Evolutionary conservation across 1,140 invertebrate genomes (phyloP).

Genomic region (Procambarus virginalis): DNA sequence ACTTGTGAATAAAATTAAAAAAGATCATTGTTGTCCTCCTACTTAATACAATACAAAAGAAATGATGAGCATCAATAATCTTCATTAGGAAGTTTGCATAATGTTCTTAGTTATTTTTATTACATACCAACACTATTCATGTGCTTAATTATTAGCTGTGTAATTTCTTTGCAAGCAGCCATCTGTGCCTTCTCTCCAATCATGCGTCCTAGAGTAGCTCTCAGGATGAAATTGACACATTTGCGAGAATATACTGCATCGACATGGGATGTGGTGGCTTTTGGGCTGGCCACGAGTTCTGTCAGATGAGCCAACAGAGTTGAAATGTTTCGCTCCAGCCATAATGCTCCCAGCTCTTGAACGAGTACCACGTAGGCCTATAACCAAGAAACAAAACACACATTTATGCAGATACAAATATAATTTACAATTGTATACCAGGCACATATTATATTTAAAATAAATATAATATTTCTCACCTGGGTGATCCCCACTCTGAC

Average conservation of each 20-base stretch:
- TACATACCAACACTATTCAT: conserved; percentile 87
- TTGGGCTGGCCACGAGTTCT: conserved; percentile 89
- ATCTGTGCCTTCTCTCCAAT: conserved; percentile 97
- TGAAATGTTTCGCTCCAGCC: conserved; percentile 94
- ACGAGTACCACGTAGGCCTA: conserved; percentile 74
- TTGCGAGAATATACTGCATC: conserved; percentile 98
- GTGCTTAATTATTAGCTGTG: conserved; percentile 92
- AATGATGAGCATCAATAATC: no score
- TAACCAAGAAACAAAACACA: background rate
- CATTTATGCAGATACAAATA: background rate
- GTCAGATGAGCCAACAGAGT: conserved; percentile 90
- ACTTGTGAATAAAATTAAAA: no score
- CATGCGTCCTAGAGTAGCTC: conserved; percentile 92
- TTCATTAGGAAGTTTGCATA: background rate
- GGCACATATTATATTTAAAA: background rate
- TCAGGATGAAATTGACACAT: conserved; percentile 96
- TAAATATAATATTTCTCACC: conserved; percentile 77
- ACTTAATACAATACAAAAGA: no score
- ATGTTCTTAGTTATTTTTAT: background rate
- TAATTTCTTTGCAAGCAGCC: conserved; percentile 94
- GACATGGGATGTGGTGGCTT: conserved; percentile 81
- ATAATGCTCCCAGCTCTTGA: conserved; percentile 91
- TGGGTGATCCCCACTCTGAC: conserved; percentile 96
- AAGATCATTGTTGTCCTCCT: no score
- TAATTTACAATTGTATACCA: background rate